These are phyloP conservation scores for Ochropacha duplaris DNA, from an alignment of 2,888 invertebrate species.

Conservation along the genomic window DNA sequence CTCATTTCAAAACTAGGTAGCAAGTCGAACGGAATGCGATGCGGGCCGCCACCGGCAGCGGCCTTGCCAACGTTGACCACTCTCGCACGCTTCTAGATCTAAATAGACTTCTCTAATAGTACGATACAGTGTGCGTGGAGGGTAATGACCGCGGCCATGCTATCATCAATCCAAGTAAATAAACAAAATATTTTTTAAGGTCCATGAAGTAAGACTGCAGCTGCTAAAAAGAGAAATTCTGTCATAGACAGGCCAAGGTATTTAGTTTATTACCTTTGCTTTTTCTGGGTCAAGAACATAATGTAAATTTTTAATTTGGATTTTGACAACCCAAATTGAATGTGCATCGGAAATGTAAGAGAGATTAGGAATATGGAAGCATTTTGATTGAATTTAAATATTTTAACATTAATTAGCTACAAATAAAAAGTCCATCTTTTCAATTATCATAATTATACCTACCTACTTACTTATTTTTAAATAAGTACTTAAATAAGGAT, in stretches of 20 bases:
- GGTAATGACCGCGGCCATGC: constrained; percentile 48
- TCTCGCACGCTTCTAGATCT: constrained; percentile 63
- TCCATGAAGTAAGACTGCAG: neutral
- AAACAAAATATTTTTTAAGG: too few relatives aligned
- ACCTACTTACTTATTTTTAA: too few relatives aligned
- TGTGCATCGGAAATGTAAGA: too few relatives aligned
- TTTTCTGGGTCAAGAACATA: neutral
- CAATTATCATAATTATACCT: too few relatives aligned
- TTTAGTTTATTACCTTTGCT: neutral
- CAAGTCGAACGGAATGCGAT: constrained; percentile 76
- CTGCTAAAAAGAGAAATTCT: neutral
- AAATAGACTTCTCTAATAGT: constrained; percentile 39
- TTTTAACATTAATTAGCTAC: too few relatives aligned
- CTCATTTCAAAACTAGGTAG: constrained; percentile 71
- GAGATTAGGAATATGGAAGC: too few relatives aligned
- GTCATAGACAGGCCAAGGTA: neutral
- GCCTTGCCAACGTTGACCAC: constrained; percentile 78
- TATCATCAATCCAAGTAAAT: too few relatives aligned
- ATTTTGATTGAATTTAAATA: too few relatives aligned
- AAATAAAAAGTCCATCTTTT: too few relatives aligned
- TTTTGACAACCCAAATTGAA: too few relatives aligned
- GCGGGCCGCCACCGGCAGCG: constrained; percentile 65
- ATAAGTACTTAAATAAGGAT: too few relatives aligned
- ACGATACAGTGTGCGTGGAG: constrained; percentile 43
- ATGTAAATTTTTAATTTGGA: neutral